Evolutionary conservation across 2,888 invertebrate species (phyloP), one percentile per base, ranked within the genome.

Genomic region (Erebia ligea): DNA sequence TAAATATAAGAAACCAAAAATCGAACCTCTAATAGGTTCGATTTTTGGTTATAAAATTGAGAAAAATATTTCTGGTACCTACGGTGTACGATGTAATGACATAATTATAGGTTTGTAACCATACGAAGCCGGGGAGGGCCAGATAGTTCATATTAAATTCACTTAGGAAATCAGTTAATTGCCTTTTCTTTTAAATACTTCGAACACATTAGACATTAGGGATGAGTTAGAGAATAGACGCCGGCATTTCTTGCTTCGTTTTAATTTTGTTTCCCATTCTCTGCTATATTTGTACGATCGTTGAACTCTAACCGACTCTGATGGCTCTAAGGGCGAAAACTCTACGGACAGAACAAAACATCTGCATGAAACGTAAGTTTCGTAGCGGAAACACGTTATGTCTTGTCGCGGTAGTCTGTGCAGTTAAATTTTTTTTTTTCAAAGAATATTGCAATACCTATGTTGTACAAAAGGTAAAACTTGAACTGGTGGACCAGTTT

Each of bases 251-350:
- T 68, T 65, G 74, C 73, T 71, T 76, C 76, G 75, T 76, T 78
- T 81, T 82, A 80, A 76, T 82, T 81, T 83, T 81, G 81, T 82
- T 81, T 78, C 77, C 78, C 80, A 79, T 80, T 80, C 77, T 79
- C 77, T 69, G 80, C 81, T 83, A 82, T 81, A 83, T 82, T 77
- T 78, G 78, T 78, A 73, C 78, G 84, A 79, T 59, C 84, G 75
- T 80, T 82, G 84, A 84, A 82, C 84, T 76, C 74, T 54, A 19
- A 48, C 62, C 25, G 9, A 62, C 59, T 59, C 10, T 59, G 1
- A 11, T 17, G 40, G 1, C 56, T 57, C 1, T 17, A 17, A 25
- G 3, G 1, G 10, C 0, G 17, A 17, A 42, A 42, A 1, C 11
- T 59, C 40, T 34, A 34, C 5, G 34, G 34, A 6, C 34, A 34